Evolutionary conservation across 2,888 invertebrate genomes (phyloP).

Genomic region (Pristionchus mayeri): DNA sequence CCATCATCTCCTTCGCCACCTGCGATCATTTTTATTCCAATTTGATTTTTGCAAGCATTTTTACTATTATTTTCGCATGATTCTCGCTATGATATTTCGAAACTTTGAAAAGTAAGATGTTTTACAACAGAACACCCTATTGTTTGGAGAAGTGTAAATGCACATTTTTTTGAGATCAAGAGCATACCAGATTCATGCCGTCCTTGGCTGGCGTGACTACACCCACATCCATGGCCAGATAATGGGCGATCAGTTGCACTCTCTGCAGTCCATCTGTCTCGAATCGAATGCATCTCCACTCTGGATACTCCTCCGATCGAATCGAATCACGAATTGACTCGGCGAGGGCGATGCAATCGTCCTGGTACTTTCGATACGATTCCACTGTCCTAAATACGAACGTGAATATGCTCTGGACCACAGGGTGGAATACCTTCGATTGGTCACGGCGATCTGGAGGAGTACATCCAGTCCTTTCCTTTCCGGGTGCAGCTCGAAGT

Average conservation of each 20-base stretch:
- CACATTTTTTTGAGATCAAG: too few species aligned
- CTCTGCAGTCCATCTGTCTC: slow-evolving; percentile 69
- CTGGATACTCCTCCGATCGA: slow-evolving; percentile 59
- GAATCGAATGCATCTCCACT: slow-evolving; percentile 70
- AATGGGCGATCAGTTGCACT: slow-evolving; percentile 66
- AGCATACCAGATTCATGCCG: slow-evolving; percentile 68
- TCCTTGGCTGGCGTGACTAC: slow-evolving; percentile 73
- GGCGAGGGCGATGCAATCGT: slow-evolving; percentile 64
- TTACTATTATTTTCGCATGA: slow-evolving; percentile 17
- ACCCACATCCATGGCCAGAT: slow-evolving; percentile 73
- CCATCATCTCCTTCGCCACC: slow-evolving; percentile 70
- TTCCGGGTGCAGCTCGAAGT: slow-evolving; percentile 64
- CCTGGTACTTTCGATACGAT: slow-evolving; percentile 60
- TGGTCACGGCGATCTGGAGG: slow-evolving; percentile 69
- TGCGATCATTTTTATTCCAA: not conserved
- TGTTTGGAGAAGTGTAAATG: too few species aligned
- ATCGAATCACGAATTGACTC: slow-evolving; percentile 62
- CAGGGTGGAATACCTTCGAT: slow-evolving; percentile 57
- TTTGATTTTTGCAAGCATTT: not conserved
- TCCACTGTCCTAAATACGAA: slow-evolving; percentile 49
- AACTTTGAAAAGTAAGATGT: too few species aligned
- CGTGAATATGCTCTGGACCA: too few species aligned
- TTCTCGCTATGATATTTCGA: not conserved
- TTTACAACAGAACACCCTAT: too few species aligned
- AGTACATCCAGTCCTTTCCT: slow-evolving; percentile 67